Conservation (phyloP, 2,113 vertebrate species). For the Labrus mixtus region DNA sequence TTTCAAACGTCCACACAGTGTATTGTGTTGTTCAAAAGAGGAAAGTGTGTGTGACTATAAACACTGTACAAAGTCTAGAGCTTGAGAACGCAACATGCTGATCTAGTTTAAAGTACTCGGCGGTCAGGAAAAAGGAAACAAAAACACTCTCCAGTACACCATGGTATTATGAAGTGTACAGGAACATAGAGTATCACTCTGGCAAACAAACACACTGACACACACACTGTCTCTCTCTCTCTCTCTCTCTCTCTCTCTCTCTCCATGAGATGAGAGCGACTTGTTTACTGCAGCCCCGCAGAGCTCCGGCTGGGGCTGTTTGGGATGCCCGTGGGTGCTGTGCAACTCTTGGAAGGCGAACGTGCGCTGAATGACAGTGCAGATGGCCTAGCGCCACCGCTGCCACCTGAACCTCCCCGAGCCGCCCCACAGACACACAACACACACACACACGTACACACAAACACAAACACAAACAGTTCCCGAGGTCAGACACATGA, state of each 20-base stretch:
- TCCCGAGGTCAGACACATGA: conserved; percentile 67
- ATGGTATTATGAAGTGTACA: conserved; percentile 24
- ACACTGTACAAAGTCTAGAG: not conserved
- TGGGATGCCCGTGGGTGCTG: conserved; percentile 65
- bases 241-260: not conserved
- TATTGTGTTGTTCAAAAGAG: not conserved
- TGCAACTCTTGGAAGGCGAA: conserved; percentile 68
- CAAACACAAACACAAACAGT: conserved; percentile 28
- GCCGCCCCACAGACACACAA: conserved; percentile 15
- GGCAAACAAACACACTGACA: not conserved
- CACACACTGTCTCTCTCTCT: not conserved
- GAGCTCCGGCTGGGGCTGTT: conserved; percentile 72
- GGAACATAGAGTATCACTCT: conserved; percentile 42
- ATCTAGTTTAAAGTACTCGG: conserved; percentile 2
- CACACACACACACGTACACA: conserved; percentile 25
- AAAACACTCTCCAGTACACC: conserved; percentile 8
- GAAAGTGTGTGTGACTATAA: not conserved
- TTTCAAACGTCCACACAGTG: not conserved
- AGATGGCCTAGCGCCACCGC: conserved; percentile 66
- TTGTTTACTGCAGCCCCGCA: conserved; percentile 74
- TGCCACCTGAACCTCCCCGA: conserved; percentile 71
- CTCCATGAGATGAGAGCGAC: conserved; percentile 53
- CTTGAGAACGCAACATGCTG: not conserved
- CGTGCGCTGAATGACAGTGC: conserved; percentile 75
- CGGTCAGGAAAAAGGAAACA: not conserved